Base-by-base conservation (phyloP, 1,140 invertebrate species). In the Drosophila guanche region DNA sequence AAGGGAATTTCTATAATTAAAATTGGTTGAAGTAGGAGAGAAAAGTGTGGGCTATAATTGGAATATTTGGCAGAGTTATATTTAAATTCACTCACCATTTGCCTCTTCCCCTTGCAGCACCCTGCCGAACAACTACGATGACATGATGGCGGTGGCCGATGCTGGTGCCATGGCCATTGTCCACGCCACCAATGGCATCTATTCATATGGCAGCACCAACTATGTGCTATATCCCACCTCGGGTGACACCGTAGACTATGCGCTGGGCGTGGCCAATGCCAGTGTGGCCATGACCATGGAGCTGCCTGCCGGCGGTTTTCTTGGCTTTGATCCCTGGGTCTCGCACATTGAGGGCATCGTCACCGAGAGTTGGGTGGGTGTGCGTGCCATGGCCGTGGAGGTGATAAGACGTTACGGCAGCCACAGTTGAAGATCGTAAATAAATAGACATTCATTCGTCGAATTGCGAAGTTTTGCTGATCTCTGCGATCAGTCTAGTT, bases 291-390 rank as follows among this genome's bases (percentile, higher is more conserved):
- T 94, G 79, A 94, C 94, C 0, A 91, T 95, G 74, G 95, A 96
- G 86, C 89, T 96, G 25, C 92, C 95, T 1, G 95, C 95, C 29
- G 93, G 93, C 41, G 94, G 94, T 5, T 80, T 68, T 52, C 2
- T 40, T 3, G 94, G 94, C 0, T 96, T 95, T 83, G 69, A 95
- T 50, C 93, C 96, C 1, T 95, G 95, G 25, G 92, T 93, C 7
- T 84, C 91, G 1, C 93, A 95, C 70, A 95, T 97, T 22, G 66
- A 92, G 33, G 91, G 92, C 23, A 91, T 93, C 5, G 91, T 93
- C 4, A 92, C 92, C 23, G 97, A 98, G 91, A 96, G 96, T 2
- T 97, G 95, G 92, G 93, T 94, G 57, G 95, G 94, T 2, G 92
- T 97, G 45, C 70, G 70, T 20, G 89, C 89, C n/a, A 90, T 89